These are phyloP conservation scores for Quadroppia sp. DNA, from an alignment of 2,888 invertebrate species.

Conservation along the genomic window DNA sequence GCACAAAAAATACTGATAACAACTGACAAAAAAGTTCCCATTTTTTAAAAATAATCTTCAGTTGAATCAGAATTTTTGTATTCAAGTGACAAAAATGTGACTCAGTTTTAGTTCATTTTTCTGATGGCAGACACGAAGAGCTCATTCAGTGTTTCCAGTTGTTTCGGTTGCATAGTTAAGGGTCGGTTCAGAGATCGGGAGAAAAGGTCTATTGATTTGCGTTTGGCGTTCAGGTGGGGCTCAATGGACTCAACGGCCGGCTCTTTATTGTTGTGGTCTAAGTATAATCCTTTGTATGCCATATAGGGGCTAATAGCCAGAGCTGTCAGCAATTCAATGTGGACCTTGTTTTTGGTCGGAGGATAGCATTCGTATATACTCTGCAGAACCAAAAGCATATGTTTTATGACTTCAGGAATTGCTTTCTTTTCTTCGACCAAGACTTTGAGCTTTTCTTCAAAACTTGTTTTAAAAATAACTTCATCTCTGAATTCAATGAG, in stretches of 20 bases:
- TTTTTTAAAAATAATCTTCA: background rate
- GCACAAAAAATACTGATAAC: background rate
- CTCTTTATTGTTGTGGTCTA: slow-evolving; percentile 15
- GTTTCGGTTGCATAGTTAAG: slow-evolving; percentile 45
- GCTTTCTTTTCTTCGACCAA: background rate
- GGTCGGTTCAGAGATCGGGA: slow-evolving; percentile 45
- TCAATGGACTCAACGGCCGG: slow-evolving; percentile 36
- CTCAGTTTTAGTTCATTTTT: slow-evolving; percentile 30
- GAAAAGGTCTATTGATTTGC: slow-evolving; percentile 27
- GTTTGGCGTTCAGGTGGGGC: slow-evolving; percentile 27
- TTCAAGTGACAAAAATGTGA: slow-evolving; percentile 24
- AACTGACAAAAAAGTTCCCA: background rate
- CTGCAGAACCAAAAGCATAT: slow-evolving; percentile 37
- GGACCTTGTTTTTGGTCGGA: slow-evolving; percentile 36
- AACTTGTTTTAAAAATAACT: slow-evolving; percentile 31
- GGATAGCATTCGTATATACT: slow-evolving; percentile 39
- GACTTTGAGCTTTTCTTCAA: slow-evolving; percentile 29
- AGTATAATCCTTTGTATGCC: slow-evolving; percentile 39
- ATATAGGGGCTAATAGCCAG: slow-evolving; percentile 37
- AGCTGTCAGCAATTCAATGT: slow-evolving; percentile 36
- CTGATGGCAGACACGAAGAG: slow-evolving; percentile 45
- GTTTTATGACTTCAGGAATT: slow-evolving; percentile 21
- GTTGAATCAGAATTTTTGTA: background rate
- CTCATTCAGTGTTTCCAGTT: slow-evolving; percentile 46
- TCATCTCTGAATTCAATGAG: slow-evolving; percentile 40